Percentiles rank a stretch among this genome's conserved stretches.
phyloP scores from a whole-genome alignment of 2,888 invertebrate genomes.

The Apamea anceps region DNA sequence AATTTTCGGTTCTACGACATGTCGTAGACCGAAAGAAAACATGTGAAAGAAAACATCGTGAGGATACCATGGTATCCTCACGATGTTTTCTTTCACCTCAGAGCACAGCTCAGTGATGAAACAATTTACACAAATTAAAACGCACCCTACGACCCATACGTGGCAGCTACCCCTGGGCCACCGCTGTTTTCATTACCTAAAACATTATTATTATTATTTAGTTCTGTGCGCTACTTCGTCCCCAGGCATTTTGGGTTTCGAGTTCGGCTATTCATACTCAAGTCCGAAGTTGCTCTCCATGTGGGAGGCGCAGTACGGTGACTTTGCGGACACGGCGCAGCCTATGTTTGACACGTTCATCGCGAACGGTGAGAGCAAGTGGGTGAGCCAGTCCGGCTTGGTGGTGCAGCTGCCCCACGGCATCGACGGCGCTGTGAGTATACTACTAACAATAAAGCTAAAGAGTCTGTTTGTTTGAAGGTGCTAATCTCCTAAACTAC shows the following conservation, averaged over 20 bases:
- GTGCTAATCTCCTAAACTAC: too few relatives aligned
- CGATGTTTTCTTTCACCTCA: too few relatives aligned
- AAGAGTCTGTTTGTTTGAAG: neutral
- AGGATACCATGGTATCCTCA: too few relatives aligned
- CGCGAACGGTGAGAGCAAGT: slow-evolving; percentile 94
- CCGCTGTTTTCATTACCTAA: too few relatives aligned
- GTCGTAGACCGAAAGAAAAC: too few relatives aligned
- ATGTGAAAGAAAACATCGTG: too few relatives aligned
- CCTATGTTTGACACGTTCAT: slow-evolving; percentile 92
- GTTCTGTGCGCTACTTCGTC: neutral
- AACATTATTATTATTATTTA: neutral
- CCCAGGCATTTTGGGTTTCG: slow-evolving; percentile 92
- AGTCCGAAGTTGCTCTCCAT: slow-evolving; percentile 93
- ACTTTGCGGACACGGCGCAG: slow-evolving; percentile 94
- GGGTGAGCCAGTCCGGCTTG: slow-evolving; percentile 95
- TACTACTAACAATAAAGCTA: neutral
- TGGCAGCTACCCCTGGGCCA: too few relatives aligned
- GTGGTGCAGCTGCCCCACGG: slow-evolving; percentile 96
- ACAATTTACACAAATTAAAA: too few relatives aligned
- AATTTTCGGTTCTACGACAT: too few relatives aligned
- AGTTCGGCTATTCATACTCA: slow-evolving; percentile 95
- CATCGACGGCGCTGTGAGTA: slow-evolving; percentile 92
- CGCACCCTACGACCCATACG: too few relatives aligned
- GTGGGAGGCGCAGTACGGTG: slow-evolving; percentile 97
- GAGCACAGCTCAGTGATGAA: too few relatives aligned